Base-by-base conservation (phyloP, 2,888 invertebrate species). In the Esperia sulphurella region DNA sequence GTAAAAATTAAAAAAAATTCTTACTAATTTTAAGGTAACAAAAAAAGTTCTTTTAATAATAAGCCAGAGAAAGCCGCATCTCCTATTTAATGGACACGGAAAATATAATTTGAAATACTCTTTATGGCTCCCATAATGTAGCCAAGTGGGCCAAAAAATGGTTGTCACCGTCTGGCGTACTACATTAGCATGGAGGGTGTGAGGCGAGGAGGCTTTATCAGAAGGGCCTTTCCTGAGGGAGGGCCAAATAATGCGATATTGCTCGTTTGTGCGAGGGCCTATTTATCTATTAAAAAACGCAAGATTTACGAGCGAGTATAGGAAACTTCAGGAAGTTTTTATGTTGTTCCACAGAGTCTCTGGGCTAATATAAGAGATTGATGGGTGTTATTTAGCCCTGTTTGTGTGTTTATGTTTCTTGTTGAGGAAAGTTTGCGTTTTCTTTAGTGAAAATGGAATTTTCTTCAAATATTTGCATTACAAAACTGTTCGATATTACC, bases 201-300 rank as follows among this genome's bases (percentile, higher is more conserved):
- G 86, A 83, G 89, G 84, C 68, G 72, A 80, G 86, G 85, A 79
- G 87, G 83, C 72, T 85, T 87, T 88, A 88, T 88, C 89, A 86
- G 80, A 76, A 86, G 86, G 85, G 85, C 87, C 88, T 84, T 89
- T 88, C 87, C 87, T 85, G 83, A 83, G 87, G 86, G 89, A 83
- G 88, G 82, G 73, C 85, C 87, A 84, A 87, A 89, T 88, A 88
- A 89, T 88, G 87, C 76, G 86, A 89, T 89, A 89, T 88, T 88
- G 87, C 89, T 88, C 88, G 89, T 89, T 89, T 88, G 85, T 82
- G 87, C 83, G 81, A 83, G 83, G 83, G 77, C 84, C 89, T 89
- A 89, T 89, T 89, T 89, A 89, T 89, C 89, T 89, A 89, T 89
- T 89, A 88, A 89, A 87, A 89, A 89, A 86, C 83, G 83, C 60